These are phyloP conservation scores for Theocolax elegans DNA, from an alignment of 1,140 invertebrate species.

Conservation along the genomic window DNA sequence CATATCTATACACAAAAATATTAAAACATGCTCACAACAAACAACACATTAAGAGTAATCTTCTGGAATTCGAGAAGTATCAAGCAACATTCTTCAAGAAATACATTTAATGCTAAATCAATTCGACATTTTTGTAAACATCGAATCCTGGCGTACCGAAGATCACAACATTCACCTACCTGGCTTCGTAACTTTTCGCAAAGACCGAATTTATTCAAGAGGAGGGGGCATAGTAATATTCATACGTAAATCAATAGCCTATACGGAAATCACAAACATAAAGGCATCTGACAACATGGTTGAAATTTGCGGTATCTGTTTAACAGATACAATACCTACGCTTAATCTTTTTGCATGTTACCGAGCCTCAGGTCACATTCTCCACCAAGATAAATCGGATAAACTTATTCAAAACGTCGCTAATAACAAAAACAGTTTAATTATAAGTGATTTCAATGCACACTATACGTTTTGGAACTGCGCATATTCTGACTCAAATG, in stretches of 20 bases:
- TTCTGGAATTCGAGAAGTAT: constrained; percentile 19
- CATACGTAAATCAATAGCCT: not conserved
- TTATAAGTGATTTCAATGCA: constrained; percentile 25
- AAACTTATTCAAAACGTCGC: not conserved
- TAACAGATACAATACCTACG: not conserved
- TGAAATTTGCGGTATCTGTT: not conserved
- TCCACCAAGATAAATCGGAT: not conserved
- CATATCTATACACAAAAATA: too few relatives aligned
- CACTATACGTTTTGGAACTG: constrained; percentile 27
- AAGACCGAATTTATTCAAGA: not conserved
- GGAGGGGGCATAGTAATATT: constrained; percentile 2
- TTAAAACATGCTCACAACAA: too few relatives aligned
- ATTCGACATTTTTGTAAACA: constrained; percentile 6
- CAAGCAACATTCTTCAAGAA: not conserved
- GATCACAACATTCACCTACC: not conserved
- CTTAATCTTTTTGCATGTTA: not conserved
- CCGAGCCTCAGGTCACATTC: not conserved
- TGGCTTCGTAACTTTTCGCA: not conserved
- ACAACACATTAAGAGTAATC: not conserved
- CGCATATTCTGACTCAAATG: not conserved
- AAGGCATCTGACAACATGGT: too few relatives aligned
- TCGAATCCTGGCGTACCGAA: constrained; percentile 19
- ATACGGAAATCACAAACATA: too few relatives aligned
- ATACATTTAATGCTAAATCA: not conserved
- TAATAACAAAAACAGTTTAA: not conserved